These are phyloP conservation scores for Oryzias sinensis DNA, from an alignment of 2,797 vertebrate species.

Conservation along the genomic window DNA sequence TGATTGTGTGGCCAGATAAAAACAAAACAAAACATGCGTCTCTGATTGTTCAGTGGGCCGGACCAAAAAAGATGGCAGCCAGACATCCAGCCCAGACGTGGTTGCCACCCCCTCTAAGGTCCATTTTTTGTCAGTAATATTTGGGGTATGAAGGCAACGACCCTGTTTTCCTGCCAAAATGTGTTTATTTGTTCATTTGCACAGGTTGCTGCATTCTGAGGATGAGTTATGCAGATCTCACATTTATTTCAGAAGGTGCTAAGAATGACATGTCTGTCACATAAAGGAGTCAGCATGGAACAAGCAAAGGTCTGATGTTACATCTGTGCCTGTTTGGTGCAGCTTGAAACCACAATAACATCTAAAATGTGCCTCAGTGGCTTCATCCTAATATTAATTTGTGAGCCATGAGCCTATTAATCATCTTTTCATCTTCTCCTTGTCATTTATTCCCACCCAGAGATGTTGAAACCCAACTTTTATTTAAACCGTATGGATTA, in stretches of 20 bases:
- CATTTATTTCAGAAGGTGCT: slow-evolving; percentile 10
- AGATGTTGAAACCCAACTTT: neutral
- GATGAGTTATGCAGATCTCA: neutral
- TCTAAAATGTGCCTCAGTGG: neutral
- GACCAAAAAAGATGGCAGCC: no score
- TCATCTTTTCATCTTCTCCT: slow-evolving; percentile 1
- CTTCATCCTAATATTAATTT: neutral
- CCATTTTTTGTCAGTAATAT: no score
- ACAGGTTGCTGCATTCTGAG: neutral
- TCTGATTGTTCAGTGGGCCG: no score
- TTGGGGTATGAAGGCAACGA: no score
- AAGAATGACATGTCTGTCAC: neutral
- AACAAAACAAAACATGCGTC: no score
- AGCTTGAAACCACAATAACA: neutral
- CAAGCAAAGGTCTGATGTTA: neutral
- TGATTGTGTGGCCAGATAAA: no score
- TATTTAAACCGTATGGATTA: neutral
- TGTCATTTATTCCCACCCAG: neutral
- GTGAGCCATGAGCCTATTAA: slow-evolving; percentile 1
- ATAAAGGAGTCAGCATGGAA: neutral
- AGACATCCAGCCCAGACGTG: no score
- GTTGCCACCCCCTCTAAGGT: no score
- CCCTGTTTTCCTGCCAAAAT: no score
- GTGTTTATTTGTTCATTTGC: no score
- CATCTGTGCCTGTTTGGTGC: neutral